These are phyloP conservation scores for Arvicanthis niloticus DNA, from an alignment of 2,113 vertebrate genomes.

Conservation along the genomic window DNA sequence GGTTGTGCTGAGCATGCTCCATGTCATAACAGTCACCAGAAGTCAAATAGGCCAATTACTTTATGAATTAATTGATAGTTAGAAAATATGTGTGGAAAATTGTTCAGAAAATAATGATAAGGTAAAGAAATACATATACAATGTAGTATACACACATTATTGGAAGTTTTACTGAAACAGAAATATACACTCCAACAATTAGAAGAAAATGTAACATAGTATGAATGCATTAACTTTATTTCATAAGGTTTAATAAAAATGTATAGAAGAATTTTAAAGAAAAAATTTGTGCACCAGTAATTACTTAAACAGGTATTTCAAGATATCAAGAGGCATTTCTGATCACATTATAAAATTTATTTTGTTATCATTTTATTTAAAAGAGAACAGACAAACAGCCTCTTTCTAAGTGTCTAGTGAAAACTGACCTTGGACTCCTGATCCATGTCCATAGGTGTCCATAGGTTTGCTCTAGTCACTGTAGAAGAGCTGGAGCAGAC, in stretches of 20 bases:
- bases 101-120: neutral
- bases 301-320: neutral
- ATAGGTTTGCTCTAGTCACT: neutral
- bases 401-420: conserved; percentile 5
- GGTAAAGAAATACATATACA: neutral
- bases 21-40: neutral
- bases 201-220: neutral
- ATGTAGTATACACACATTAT: neutral
- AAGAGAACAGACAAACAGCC: neutral
- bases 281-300: neutral
- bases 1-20: accelerated
- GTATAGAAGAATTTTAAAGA: neutral
- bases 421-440: neutral
- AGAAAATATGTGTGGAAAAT: neutral
- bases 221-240: neutral
- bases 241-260: neutral
- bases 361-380: conserved; percentile 32
- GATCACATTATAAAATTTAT: neutral
- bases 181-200: neutral
- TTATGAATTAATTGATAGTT: conserved; percentile 1
- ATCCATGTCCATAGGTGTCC: neutral
- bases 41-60: neutral
- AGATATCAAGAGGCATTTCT: neutral
- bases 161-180: neutral
- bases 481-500: neutral